Evolutionary conservation across 2,113 vertebrate species (phyloP).

Genomic region (Actenoides hombroni): DNA sequence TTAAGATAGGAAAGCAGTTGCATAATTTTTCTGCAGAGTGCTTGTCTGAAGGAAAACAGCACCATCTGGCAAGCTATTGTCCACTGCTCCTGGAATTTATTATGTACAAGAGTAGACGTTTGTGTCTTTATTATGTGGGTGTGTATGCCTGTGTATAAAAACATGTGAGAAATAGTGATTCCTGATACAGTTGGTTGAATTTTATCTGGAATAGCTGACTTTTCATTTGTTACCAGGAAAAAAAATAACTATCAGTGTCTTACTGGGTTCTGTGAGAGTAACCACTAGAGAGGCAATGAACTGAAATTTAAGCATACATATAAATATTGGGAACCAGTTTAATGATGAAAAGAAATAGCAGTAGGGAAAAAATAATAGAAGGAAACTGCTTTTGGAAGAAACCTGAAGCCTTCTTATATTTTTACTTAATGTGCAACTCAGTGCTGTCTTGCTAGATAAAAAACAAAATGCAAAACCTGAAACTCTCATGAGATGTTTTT

Average conservation of each 20-base stretch:
- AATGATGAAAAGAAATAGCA: neutral
- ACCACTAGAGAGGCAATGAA: neutral
- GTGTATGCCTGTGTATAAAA: neutral
- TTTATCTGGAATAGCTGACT: neutral
- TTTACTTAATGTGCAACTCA: neutral
- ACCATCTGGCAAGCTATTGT: neutral
- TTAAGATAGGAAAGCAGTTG: neutral
- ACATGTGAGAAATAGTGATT: neutral
- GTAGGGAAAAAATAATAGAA: neutral
- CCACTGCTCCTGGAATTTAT: neutral
- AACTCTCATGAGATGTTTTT: neutral
- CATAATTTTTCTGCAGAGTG: neutral
- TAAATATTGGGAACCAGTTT: neutral
- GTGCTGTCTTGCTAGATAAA: neutral
- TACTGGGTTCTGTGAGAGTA: neutral
- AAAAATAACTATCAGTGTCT: neutral
- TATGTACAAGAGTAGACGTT: neutral
- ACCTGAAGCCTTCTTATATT: neutral
- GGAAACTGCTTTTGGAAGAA: neutral
- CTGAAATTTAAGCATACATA: neutral
- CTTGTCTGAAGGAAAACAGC: neutral
- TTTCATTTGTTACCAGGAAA: neutral
- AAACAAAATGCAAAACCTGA: neutral
- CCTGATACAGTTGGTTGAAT: neutral
- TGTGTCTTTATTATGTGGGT: rapidly evolving